Evolutionary conservation across 2,797 vertebrate genomes (phyloP), one percentile per base, ranked within the genome.

Genomic region (Harpagifer antarcticus): DNA sequence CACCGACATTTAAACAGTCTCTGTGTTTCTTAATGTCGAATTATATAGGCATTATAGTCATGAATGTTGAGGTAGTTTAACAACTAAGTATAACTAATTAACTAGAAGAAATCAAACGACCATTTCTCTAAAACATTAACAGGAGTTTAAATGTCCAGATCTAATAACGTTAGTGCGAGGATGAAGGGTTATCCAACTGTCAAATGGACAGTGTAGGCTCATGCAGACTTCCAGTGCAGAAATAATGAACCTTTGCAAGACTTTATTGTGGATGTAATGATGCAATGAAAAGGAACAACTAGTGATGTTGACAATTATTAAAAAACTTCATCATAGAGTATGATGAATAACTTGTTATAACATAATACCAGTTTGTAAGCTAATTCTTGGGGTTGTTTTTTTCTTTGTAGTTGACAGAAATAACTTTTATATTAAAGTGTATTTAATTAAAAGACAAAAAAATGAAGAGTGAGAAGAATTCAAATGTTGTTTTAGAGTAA

Each of bases 1-100:
- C 68, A 68, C 72, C 42, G 80, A 56, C 40, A 31, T 76, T 78
- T n/a, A 70, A 54, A 64, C 19, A 3, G 23, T 44, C 43, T 15
- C 42, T 53, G 20, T 47, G 17, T 47, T 55, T 71, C 53, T 58
- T 43, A 33, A 37, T 0, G 12, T 63, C 55, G 79, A 58, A 74
- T 67, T 71, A 69, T 42, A 60, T 19, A 43, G 2, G 11, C 53
- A 49, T 55, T 52, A 72, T 8, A 27, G 4, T 19, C 23, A 33
- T n/a, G 2, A 65, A 52, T 65, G 42, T 5, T 27, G 27, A 72
- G 4, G 11, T 9, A 49, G 31, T 49, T 40, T 57, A 23, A 61
- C 53, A 16, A 53, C 23, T 13, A 37, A 6, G 15, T 33, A 43
- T 9, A 31, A 40, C 15, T 4, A 57, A 60, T 20, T 16, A 27